Percentiles rank a stretch among this genome's conserved stretches.
These are phyloP conservation scores for Platycheirus rosarum DNA, from an alignment of 2,888 invertebrate species.

Conservation along the genomic window DNA sequence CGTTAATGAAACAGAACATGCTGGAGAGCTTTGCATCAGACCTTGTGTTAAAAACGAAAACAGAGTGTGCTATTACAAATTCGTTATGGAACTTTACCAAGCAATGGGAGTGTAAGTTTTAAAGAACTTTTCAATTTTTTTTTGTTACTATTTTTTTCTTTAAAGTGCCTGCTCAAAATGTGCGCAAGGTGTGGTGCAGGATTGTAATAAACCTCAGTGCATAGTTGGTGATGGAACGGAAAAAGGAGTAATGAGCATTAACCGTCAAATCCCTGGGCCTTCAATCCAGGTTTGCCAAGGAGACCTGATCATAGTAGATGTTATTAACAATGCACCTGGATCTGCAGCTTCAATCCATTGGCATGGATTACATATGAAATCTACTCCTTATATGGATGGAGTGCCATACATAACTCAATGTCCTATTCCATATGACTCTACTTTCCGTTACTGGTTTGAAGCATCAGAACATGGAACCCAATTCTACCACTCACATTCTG, in stretches of 20 bases:
- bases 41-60: conserved; percentile 74
- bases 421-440: conserved; percentile 88
- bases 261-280: conserved; percentile 83
- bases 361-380: conserved; percentile 92
- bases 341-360: conserved; percentile 93
- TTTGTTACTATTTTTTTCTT: background rate
- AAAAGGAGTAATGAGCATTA: conserved; percentile 82
- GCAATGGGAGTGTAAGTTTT: conserved; percentile 81
- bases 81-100: conserved; percentile 82
- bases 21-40: conserved; percentile 79
- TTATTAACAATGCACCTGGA: conserved; percentile 88
- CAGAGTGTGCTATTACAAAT: conserved; percentile 82
- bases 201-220: conserved; percentile 83
- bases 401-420: conserved; percentile 93
- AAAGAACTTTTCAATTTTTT: conserved; percentile 4
- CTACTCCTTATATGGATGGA: conserved; percentile 92
- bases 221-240: conserved; percentile 83
- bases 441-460: conserved; percentile 87
- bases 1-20: conserved; percentile 69
- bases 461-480: conserved; percentile 90
- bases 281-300: conserved; percentile 88
- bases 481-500: conserved; percentile 88
- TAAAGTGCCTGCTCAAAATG: conserved; percentile 83
- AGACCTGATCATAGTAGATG: conserved; percentile 90
- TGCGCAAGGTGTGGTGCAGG: conserved; percentile 78